A percentile compares a stretch with the other conserved stretches of the same genome.
phyloP scores from a whole-genome alignment of 2,888 invertebrate genomes.

The Gibbula magus region DNA sequence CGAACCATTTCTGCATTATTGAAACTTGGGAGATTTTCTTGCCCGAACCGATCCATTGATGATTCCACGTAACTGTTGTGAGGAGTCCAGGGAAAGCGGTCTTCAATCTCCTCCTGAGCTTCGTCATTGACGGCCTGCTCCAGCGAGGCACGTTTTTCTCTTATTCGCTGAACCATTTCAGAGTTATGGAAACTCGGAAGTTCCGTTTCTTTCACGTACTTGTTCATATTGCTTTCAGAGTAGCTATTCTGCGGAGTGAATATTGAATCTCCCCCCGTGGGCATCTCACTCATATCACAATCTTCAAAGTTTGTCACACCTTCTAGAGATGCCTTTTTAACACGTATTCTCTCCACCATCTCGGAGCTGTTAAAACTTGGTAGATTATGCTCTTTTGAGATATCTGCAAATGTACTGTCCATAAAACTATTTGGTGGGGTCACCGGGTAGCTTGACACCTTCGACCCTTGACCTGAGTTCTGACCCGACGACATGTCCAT shows the following conservation, averaged over 20 bases:
- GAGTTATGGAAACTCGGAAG: slow-evolving; percentile 74
- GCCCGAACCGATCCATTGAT: slow-evolving; percentile 24
- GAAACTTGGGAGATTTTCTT: slow-evolving; percentile 41
- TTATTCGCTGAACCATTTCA: slow-evolving; percentile 75
- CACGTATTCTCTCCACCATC: slow-evolving; percentile 75
- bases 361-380: slow-evolving; percentile 76
- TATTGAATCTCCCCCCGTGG: slow-evolving; percentile 9
- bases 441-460: slow-evolving; percentile 56
- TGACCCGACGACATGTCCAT: slow-evolving; percentile 36
- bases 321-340: slow-evolving; percentile 71
- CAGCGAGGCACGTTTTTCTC: slow-evolving; percentile 66
- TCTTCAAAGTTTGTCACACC: background rate
- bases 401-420: slow-evolving; percentile 47
- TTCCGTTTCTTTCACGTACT: slow-evolving; percentile 41
- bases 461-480: slow-evolving; percentile 44
- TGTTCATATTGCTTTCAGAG: slow-evolving; percentile 29
- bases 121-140: slow-evolving; percentile 25
- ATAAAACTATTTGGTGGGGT: slow-evolving; percentile 74
- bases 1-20: slow-evolving; percentile 43
- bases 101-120: background rate
- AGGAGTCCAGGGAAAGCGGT: slow-evolving; percentile 72
- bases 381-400: slow-evolving; percentile 45
- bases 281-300: slow-evolving; percentile 3
- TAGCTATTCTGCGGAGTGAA: slow-evolving; percentile 64
- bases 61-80: slow-evolving; percentile 74